Evolutionary conservation across 2,888 invertebrate genomes (phyloP).

Genomic region (Hydrotaea cyrtoneurina): DNA sequence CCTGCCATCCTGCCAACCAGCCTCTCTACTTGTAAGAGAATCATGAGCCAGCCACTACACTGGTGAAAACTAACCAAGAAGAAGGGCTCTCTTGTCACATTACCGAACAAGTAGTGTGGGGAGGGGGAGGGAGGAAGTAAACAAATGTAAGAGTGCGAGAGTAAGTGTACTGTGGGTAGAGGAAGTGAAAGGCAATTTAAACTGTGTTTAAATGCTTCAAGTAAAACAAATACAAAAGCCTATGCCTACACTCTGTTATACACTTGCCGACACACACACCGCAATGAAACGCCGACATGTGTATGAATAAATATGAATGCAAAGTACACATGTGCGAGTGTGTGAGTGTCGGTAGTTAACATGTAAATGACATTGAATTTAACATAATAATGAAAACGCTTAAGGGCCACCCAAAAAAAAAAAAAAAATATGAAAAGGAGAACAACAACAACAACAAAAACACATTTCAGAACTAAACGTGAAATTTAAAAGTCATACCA

Average conservation of each 20-base stretch:
- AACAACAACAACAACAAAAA: neutral
- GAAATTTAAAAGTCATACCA: neutral
- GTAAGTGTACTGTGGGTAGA: neutral
- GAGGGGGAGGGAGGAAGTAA: neutral
- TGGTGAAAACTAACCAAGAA: neutral
- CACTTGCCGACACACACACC: neutral
- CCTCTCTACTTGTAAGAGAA: neutral
- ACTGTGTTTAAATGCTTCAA: conserved; percentile 2
- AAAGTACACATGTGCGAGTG: neutral
- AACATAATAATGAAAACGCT: conserved; percentile 38
- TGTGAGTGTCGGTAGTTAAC: neutral
- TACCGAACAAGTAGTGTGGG: neutral
- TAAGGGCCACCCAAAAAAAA: conserved; percentile 6
- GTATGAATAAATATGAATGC: neutral
- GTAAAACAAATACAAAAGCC: neutral
- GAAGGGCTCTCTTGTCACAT: neutral
- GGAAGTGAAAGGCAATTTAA: conserved; percentile 7
- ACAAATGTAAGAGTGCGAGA: neutral
- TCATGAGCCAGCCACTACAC: neutral
- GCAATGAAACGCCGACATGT: neutral
- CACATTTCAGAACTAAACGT: neutral
- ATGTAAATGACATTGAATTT: conserved; percentile 46
- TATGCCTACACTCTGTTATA: too few relatives aligned
- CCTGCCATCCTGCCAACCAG: neutral
- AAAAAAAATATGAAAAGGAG: neutral